These are phyloP conservation scores for Eumeta japonica DNA, from an alignment of 1,140 invertebrate genomes.

Conservation along the genomic window DNA sequence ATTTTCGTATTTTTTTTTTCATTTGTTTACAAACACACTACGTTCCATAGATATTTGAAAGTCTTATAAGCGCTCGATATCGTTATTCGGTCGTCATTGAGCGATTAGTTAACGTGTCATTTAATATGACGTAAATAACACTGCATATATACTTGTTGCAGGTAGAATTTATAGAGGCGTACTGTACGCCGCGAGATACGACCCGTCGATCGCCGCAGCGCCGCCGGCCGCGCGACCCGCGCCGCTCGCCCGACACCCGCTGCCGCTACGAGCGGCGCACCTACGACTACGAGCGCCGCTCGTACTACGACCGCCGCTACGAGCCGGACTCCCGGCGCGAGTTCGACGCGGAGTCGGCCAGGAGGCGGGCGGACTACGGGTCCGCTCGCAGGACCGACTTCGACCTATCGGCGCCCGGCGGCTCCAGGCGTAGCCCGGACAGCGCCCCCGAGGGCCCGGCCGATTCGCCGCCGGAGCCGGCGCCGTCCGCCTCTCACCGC, in stretches of 20 bases:
- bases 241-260: slow-evolving; percentile 41
- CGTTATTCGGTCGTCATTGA: no score
- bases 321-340: slow-evolving; percentile 41
- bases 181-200: slow-evolving; percentile 61
- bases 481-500: slow-evolving; percentile 39
- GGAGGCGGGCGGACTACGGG: slow-evolving; percentile 46
- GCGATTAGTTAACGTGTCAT: no score
- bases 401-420: slow-evolving; percentile 44
- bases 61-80: no score
- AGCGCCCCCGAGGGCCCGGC: slow-evolving; percentile 44
- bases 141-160: slow-evolving; percentile 36
- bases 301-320: slow-evolving; percentile 25
- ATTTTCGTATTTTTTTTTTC: no score
- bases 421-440: slow-evolving; percentile 38
- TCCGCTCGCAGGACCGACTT: slow-evolving; percentile 47
- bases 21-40: no score
- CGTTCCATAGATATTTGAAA: no score
- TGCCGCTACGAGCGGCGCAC: slow-evolving; percentile 43
- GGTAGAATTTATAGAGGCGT: slow-evolving; percentile 62
- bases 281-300: slow-evolving; percentile 39
- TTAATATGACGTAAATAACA: no score
- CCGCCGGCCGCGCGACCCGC: slow-evolving; percentile 39
- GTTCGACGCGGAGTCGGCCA: slow-evolving; percentile 48
- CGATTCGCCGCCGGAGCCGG: slow-evolving; percentile 44
- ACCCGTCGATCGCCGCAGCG: slow-evolving; percentile 45